phyloP scores from a whole-genome alignment of 2,888 invertebrate species.

The Branchellion lobata region DNA sequence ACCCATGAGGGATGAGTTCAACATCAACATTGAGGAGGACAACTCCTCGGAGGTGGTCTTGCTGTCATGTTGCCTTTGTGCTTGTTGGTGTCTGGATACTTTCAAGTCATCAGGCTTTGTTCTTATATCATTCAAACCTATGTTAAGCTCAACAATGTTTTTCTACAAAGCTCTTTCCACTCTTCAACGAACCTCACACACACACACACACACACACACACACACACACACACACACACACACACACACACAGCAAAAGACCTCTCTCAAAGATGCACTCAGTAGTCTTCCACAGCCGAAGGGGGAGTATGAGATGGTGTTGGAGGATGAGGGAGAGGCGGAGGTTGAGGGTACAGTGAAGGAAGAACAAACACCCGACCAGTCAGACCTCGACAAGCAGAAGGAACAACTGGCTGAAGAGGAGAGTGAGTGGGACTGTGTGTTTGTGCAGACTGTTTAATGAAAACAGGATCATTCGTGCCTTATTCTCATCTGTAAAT shows the following conservation, averaged over 20 bases:
- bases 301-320: conserved; percentile 97
- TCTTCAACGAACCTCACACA: too few species aligned
- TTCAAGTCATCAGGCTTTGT: not conserved
- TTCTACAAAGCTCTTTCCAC: too few species aligned
- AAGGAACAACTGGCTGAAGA: conserved; percentile 41
- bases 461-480: conserved; percentile 46
- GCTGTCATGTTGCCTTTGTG: not conserved
- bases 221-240: too few species aligned
- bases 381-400: conserved; percentile 72
- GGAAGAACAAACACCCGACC: conserved; percentile 66
- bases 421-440: conserved; percentile 32
- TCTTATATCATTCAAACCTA: too few species aligned
- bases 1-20: conserved; percentile 85
- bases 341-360: conserved; percentile 61
- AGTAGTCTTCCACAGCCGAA: conserved; percentile 82
- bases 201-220: too few species aligned
- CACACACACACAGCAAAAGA: conserved; percentile 6
- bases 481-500: not conserved
- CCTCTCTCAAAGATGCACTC: conserved; percentile 70
- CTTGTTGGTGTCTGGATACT: not conserved
- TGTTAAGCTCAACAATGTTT: too few species aligned
- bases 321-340: conserved; percentile 65
- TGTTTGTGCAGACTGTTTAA: not conserved
- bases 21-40: conserved; percentile 82
- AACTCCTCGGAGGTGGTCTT: conserved; percentile 53